Evolutionary conservation across 1,140 invertebrate species (phyloP), one percentile per base, ranked within the genome.

Genomic region (Aphelinus atriplicis): DNA sequence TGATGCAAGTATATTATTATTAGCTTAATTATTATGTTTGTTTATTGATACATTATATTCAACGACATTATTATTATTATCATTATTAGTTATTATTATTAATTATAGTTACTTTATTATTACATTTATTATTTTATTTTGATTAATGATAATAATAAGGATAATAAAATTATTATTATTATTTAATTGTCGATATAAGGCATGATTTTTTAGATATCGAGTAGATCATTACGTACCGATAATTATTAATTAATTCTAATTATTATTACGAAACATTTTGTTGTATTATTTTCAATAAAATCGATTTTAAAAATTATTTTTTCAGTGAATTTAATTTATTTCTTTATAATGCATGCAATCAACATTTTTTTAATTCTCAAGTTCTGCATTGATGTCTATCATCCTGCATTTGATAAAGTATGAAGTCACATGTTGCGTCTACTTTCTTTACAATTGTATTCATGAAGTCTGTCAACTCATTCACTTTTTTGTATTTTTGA

Each of bases 231-330:
- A 86, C 82, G 84, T 86, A 86, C 84, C 83, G 81, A 86, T 87
- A 84, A 86, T 85, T 85, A 86, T 85, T 84, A 84, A 86, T 87
- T 85, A 85, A 86, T 86, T 84, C 82, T 87, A 86, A 82, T 85
- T 84, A 81, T 82, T 79, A 80, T 77, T 76, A 80, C 71, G 71
- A 87, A 80, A 86, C 82, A 87, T 88, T 87, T 88, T 88, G 87
- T 88, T 88, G 87, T 88, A 88, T 88, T 87, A 88, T 88, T 88
- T 88, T 86, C 85, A 88, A 88, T 88, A 88, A 88, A 88, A 88
- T 86, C 81, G 75, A 86, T 85, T 86, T 82, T 85, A 87, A 87
- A 87, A 84, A 85, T 86, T 84, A 81, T 78, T 26, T 26, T 26
- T 26, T 26, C 26, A 26, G 26, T 26, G 26, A 26, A 26, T 26